Evolutionary conservation across 2,113 vertebrate species (phyloP), one percentile per base, ranked within the genome.

Genomic region (Equus przewalskii): DNA sequence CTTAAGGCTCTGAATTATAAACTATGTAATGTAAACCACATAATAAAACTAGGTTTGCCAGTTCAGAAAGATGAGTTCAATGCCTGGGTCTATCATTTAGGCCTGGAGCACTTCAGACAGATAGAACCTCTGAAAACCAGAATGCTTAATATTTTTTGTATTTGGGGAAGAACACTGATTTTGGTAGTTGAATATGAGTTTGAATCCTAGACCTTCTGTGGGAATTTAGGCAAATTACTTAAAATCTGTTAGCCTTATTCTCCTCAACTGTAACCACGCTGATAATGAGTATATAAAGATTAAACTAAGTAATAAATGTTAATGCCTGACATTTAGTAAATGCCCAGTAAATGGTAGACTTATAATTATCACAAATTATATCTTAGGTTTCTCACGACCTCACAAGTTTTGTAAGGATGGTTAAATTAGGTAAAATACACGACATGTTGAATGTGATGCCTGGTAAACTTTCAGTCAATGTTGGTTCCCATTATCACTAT

Each of bases 141-240:
- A 56, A 70, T 36, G 22, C 3, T 75, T 62, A 49, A 0, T 41
- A 28, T 69, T 16, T 75, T 81, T 89, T 65, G 1, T 64, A 65
- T n/a, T 81, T 75, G 26, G 54, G n/a, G 28, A 96, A 94, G 82
- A 89, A 65, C 36, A 16, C 24, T 51, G 65, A 89, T 49, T 92
- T 91, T 30, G 62, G 56, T 65, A 72, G 30, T n/a, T 36, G 54
- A 81, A 81, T 51, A 56, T 30, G 58, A 49, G 28, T 80, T 65
- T 58, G 69, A 82, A 51, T 70, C 79, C 49, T 67, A 41, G 44
- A 83, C 58, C 21, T 81, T 88, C 46, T 67, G 5, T 90, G 18
- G 60, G 87, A 84, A 54, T 89, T 83, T 36, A 8, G 44, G n/a
- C 3, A 91, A 79, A 56, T 89, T 82, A 92, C 16, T 46, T 60